A percentile compares a stretch with the other conserved stretches of the same genome.
phyloP scores from a whole-genome alignment of 2,797 vertebrate species.

The Falco cherrug region DNA sequence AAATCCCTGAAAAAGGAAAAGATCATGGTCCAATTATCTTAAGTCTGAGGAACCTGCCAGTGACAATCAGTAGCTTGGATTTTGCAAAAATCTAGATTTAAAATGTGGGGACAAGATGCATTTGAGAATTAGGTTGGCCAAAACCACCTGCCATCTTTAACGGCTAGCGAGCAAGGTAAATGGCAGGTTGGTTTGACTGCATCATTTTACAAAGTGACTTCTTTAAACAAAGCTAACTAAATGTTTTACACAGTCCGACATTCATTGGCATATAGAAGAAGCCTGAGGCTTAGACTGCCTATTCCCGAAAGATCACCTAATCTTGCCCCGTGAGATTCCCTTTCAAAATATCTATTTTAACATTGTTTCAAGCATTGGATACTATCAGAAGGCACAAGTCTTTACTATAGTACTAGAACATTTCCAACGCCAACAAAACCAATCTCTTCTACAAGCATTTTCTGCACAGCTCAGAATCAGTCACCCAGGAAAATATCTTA shows the following conservation, averaged over 20 bases:
- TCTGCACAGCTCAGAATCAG: background rate
- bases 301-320: background rate
- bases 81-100: background rate
- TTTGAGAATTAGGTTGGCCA: background rate
- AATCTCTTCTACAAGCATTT: background rate
- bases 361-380: background rate
- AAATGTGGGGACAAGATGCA: background rate
- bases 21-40: background rate
- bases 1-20: background rate
- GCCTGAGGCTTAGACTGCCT: background rate
- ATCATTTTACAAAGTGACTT: background rate
- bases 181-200: background rate
- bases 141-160: background rate
- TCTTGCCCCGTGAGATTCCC: background rate
- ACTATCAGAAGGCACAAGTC: background rate
- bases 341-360: constrained; percentile 32
- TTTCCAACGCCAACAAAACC: constrained; percentile 11
- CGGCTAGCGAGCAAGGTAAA: background rate
- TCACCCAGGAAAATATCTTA: constrained; percentile 4
- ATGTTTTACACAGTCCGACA: background rate
- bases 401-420: background rate
- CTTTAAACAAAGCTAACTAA: constrained; percentile 13
- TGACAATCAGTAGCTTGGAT: background rate
- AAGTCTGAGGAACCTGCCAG: background rate
- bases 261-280: background rate